Base-by-base conservation (phyloP, 2,888 invertebrate genomes). In the Oxystoma pomonae region DNA sequence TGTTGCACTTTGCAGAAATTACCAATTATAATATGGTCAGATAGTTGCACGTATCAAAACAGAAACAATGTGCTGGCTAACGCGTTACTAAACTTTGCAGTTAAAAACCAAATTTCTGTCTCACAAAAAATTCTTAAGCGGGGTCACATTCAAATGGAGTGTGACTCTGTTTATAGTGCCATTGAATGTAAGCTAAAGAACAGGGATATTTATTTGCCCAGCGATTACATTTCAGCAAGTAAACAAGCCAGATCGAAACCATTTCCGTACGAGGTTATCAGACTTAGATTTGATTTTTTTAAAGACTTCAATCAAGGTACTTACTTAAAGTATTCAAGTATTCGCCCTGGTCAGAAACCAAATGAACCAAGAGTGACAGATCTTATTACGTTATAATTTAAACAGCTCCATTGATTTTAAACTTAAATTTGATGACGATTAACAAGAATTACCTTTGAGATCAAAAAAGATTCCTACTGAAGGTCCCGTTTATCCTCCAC, bases 31-130 rank as follows among this genome's bases (percentile, higher is more conserved):
- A 55, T 67, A 7, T 65, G 50, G 50, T 60, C 56, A 20, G 62
- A 65, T 60, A 65, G 65, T 52, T 66, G 67, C 57, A 61, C 61
- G 58, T 63, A 59, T 64, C 63, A 67, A 49, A 66, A 67, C 60
- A 56, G 63, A 1, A 65, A 67, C 51, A 12, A 5, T 17, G 59
- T 55, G 57, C 35, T 65, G 17, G 58, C 50, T 51, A 65, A 66
- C 61, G 61, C 65, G 55, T 58, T 66, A 49, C 57, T 57, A 16
- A 21, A 56, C 51, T 58, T 58, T 35, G 56, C 57, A 12, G 58
- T 58, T 17, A 35, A 63, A 59, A 61, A 35, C 16, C 50, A 35
- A 16, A 50, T 62, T 20, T 49, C 58, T 17, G 20, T 63, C 55
- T 20, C 49, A 20, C 63, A 65, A 60, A 65, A 65, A 21, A 59